These are phyloP conservation scores for Hoplodrina blanda DNA, from an alignment of 2,888 invertebrate species.

Conservation along the genomic window DNA sequence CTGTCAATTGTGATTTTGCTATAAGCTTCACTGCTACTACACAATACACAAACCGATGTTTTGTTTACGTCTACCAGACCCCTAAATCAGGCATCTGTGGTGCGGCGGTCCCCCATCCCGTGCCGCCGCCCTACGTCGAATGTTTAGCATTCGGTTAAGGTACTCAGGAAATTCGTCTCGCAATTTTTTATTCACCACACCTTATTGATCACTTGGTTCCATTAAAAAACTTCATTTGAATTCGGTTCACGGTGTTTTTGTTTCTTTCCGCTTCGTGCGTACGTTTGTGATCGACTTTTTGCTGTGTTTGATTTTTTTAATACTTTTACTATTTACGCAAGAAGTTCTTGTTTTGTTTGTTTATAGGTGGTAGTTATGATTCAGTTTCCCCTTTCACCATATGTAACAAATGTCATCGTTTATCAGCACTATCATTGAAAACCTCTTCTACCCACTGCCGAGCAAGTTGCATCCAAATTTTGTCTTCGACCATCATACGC, in stretches of 20 bases:
- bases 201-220: slow-evolving; percentile 48
- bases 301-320: slow-evolving; percentile 19
- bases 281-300: slow-evolving; percentile 31
- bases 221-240: slow-evolving; percentile 59
- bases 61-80: slow-evolving; percentile 54
- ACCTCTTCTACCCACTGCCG: background rate
- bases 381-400: background rate
- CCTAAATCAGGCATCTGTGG: slow-evolving; percentile 44
- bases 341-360: slow-evolving; percentile 18
- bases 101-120: slow-evolving; percentile 46
- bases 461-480: background rate
- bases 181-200: slow-evolving; percentile 64
- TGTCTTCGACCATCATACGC: background rate
- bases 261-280: slow-evolving; percentile 59
- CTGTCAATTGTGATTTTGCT: slow-evolving; percentile 12
- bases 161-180: slow-evolving; percentile 59
- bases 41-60: slow-evolving; percentile 37
- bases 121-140: slow-evolving; percentile 57
- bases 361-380: background rate
- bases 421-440: background rate
- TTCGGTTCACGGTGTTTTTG: slow-evolving; percentile 61
- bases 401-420: background rate
- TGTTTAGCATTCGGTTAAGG: slow-evolving; percentile 63
- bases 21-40: background rate
- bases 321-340: background rate